Evolutionary conservation across 2,888 invertebrate species (phyloP).

Genomic region (Lycaena phlaeas): DNA sequence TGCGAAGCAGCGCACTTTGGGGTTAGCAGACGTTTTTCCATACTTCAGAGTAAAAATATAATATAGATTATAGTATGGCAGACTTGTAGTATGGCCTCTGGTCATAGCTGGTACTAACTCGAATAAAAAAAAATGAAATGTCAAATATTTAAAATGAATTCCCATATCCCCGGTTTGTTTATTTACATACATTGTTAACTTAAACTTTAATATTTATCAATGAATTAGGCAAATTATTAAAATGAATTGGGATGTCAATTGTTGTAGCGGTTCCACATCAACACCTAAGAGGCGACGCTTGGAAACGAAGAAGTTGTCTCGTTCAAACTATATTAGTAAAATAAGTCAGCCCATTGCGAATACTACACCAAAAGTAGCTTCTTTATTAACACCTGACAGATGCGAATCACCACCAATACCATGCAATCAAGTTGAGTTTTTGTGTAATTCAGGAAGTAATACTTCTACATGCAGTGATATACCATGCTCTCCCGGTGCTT

Average conservation of each 20-base stretch:
- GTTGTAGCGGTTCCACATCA: conserved; percentile 20
- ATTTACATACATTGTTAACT: too few relatives aligned
- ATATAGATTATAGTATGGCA: too few relatives aligned
- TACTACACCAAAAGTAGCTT: conserved; percentile 29
- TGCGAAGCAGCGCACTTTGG: too few relatives aligned
- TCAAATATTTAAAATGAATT: too few relatives aligned
- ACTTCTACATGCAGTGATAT: conserved; percentile 32
- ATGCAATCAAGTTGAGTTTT: conserved; percentile 58
- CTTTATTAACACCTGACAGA: conserved; percentile 21
- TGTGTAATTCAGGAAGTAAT: conserved; percentile 40
- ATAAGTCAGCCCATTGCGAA: conserved; percentile 12
- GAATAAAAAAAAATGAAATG: too few relatives aligned
- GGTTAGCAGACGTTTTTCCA: too few relatives aligned
- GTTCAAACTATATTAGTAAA: conserved; percentile 13
- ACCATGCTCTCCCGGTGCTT: conserved; percentile 38
- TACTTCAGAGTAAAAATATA: too few relatives aligned
- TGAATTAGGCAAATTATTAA: neutral
- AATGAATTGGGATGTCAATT: conserved; percentile 1
- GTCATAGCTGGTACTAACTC: too few relatives aligned
- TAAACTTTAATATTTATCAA: too few relatives aligned
- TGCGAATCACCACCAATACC: conserved; percentile 55
- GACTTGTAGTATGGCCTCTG: too few relatives aligned
- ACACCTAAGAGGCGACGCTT: conserved; percentile 55
- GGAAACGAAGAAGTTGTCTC: conserved; percentile 21
- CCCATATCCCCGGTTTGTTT: too few relatives aligned